Conservation (phyloP, 2,888 invertebrate species). For the Lithodes maja region DNA sequence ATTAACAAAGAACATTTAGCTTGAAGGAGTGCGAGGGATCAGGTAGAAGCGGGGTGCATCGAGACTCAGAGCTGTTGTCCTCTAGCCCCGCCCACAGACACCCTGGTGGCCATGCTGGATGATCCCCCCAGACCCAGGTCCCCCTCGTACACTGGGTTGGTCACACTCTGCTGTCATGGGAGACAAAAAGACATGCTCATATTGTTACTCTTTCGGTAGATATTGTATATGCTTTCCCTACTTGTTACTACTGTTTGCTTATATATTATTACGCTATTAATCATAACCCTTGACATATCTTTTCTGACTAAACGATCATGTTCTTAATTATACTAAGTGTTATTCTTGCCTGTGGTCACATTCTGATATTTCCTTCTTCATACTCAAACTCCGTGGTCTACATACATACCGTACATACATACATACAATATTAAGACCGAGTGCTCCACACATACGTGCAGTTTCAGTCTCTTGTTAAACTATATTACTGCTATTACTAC, state of each 20-base stretch:
- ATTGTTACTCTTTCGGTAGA: neutral
- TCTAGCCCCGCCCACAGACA: slow-evolving; percentile 51
- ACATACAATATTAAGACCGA: too few relatives aligned
- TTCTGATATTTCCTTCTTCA: too few relatives aligned
- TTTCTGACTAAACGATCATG: too few relatives aligned
- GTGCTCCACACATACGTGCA: too few relatives aligned
- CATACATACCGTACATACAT: too few relatives aligned
- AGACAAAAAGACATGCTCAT: neutral
- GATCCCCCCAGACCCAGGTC: slow-evolving; percentile 52
- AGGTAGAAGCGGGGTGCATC: neutral
- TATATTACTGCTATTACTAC: too few relatives aligned
- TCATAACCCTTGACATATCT: too few relatives aligned
- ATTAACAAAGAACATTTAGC: neutral
- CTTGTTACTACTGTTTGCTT: neutral
- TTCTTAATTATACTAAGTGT: too few relatives aligned
- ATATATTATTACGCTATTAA: neutral
- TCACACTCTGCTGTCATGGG: slow-evolving; percentile 47
- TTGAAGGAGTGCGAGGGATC: too few relatives aligned
- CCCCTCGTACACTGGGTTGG: slow-evolving; percentile 53
- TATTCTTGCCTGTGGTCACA: too few relatives aligned
- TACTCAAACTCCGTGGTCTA: too few relatives aligned
- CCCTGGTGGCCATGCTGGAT: slow-evolving; percentile 47
- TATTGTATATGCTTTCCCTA: neutral
- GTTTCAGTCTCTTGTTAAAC: too few relatives aligned
- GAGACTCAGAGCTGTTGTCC: slow-evolving; percentile 49